A percentile compares a stretch with the other conserved stretches of the same genome.
Conservation (phyloP, 2,888 invertebrate genomes). For the Andrena minutula region DNA sequence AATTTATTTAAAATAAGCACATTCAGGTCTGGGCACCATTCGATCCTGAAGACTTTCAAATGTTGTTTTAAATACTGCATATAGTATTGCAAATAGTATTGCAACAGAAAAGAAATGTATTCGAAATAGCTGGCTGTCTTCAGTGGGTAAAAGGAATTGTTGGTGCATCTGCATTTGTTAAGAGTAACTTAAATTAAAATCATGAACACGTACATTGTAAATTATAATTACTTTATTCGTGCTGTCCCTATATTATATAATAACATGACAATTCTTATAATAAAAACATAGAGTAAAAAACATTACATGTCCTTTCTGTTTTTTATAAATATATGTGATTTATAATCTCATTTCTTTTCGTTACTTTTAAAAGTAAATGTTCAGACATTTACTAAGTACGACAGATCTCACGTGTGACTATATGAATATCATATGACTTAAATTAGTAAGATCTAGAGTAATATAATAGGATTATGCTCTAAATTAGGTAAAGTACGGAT, state of each 20-base stretch:
- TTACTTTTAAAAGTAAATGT: slow-evolving; percentile 18
- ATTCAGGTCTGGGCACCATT: not conserved
- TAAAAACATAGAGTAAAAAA: slow-evolving; percentile 46
- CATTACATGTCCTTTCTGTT: slow-evolving; percentile 8
- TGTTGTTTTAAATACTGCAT: not conserved
- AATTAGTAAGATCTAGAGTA: not conserved
- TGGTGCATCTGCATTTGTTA: not conserved
- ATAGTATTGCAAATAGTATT: not conserved
- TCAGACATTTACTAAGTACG: slow-evolving; percentile 34
- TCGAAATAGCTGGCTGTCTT: too few relatives aligned
- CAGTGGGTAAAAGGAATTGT: not conserved
- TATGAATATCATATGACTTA: slow-evolving; percentile 25
- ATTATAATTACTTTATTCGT: slow-evolving; percentile 28
- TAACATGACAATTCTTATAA: slow-evolving; percentile 17
- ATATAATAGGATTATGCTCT: not conserved
- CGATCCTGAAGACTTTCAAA: not conserved
- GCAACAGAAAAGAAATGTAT: not conserved
- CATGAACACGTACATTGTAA: not conserved
- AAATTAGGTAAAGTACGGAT: slow-evolving; percentile 17
- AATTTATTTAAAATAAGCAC: slow-evolving; percentile 8
- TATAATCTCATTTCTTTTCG: slow-evolving; percentile 3
- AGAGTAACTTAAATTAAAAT: not conserved
- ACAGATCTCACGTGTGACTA: slow-evolving; percentile 12
- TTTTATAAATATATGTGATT: slow-evolving; percentile 16
- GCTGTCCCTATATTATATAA: slow-evolving; percentile 14